phyloP scores from a whole-genome alignment of 2,113 vertebrate species.

The Brienomyrus brachyistius region DNA sequence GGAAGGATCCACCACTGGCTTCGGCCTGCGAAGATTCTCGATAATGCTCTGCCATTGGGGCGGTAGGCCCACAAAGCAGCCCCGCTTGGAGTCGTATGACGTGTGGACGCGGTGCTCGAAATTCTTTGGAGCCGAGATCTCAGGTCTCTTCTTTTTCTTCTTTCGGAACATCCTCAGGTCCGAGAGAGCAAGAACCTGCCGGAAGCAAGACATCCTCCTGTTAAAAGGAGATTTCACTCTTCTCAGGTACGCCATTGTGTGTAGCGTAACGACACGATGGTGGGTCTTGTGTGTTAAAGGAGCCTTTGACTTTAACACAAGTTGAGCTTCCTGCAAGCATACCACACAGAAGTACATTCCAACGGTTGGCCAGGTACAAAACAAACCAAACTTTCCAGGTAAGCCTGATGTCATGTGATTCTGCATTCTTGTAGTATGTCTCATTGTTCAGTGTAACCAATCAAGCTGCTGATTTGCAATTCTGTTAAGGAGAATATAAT shows the following conservation, averaged over 20 bases:
- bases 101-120: slow-evolving; percentile 97
- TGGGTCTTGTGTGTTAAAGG: too few relatives aligned
- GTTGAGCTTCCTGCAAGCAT: background rate
- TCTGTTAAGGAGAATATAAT: background rate
- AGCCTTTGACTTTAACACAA: background rate
- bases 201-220: slow-evolving; percentile 32
- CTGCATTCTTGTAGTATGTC: background rate
- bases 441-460: background rate
- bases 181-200: slow-evolving; percentile 37
- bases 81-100: slow-evolving; percentile 86
- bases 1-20: slow-evolving; percentile 91
- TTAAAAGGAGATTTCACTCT: background rate
- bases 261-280: background rate
- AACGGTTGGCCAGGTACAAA: background rate
- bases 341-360: background rate
- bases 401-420: background rate
- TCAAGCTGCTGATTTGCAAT: background rate
- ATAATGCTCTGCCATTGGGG: slow-evolving; percentile 96
- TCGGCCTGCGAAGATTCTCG: slow-evolving; percentile 85
- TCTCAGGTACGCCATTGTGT: background rate
- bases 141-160: slow-evolving; percentile 97
- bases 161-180: slow-evolving; percentile 86
- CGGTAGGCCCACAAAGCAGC: slow-evolving; percentile 88
- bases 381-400: slow-evolving; percentile 5
- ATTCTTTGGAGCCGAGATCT: slow-evolving; percentile 92